A percentile compares a stretch with the other conserved stretches of the same genome.
Conservation (phyloP, 2,797 vertebrate genomes). For the Pseudocheirus occidentalis region DNA sequence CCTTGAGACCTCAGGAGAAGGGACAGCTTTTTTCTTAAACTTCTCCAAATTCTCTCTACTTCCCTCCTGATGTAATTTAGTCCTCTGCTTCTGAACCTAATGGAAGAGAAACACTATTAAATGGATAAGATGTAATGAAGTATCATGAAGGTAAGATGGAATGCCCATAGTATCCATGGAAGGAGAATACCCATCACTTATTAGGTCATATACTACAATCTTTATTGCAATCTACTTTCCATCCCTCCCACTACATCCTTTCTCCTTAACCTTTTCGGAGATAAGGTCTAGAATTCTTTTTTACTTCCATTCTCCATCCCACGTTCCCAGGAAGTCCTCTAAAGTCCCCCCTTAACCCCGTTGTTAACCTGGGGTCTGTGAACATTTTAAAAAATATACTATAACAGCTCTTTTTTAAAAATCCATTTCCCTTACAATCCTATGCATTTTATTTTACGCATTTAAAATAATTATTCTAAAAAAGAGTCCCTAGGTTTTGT, state of each 20-base stretch:
- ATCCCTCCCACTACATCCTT: background rate
- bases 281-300: background rate
- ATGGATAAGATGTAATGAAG: background rate
- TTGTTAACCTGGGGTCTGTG: background rate
- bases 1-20: background rate
- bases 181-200: background rate
- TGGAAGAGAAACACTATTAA: background rate
- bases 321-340: background rate
- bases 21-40: background rate
- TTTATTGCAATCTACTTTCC: background rate
- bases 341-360: too few species aligned
- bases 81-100: background rate
- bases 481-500: background rate
- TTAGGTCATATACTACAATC: accelerated
- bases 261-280: background rate
- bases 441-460: background rate
- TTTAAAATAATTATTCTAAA: background rate
- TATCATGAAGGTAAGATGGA: background rate
- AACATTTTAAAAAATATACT: background rate
- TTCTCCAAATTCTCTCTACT: background rate
- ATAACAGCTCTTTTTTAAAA: background rate
- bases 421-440: background rate
- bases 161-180: background rate
- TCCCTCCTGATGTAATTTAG: background rate
- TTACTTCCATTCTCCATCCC: background rate